A percentile compares a stretch with the other conserved stretches of the same genome.
These are phyloP conservation scores for Odontomachus brunneus DNA, from an alignment of 1,140 invertebrate genomes.

Conservation along the genomic window DNA sequence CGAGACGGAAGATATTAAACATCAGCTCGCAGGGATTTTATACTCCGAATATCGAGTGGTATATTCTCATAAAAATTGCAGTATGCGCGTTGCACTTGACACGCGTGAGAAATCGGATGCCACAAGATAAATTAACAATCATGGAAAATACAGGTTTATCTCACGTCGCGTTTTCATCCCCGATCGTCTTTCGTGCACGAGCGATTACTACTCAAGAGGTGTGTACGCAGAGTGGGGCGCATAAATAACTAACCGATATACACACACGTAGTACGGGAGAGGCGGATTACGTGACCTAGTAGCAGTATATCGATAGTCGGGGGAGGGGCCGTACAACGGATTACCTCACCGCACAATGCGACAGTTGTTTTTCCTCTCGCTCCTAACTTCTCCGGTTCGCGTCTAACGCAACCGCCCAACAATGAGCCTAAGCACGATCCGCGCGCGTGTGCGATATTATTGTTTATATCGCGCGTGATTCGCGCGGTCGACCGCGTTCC, in stretches of 20 bases:
- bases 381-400: conserved; percentile 1
- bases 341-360: conserved; percentile 52
- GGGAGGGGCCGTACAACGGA: neutral
- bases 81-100: neutral
- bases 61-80: neutral
- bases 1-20: neutral
- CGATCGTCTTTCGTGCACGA: conserved; percentile 39
- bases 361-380: conserved; percentile 30
- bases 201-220: conserved; percentile 32
- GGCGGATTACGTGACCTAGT: conserved; percentile 49
- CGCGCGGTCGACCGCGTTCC: neutral
- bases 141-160: conserved; percentile 41
- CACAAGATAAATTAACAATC: conserved; percentile 21
- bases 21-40: no score
- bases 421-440: conserved; percentile 3
- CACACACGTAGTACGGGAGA: conserved; percentile 32
- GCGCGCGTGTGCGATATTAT: neutral
- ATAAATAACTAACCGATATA: conserved; percentile 55
- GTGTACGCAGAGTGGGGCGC: conserved; percentile 38
- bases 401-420: conserved; percentile 28
- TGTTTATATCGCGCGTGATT: neutral
- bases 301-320: conserved; percentile 55
- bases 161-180: conserved; percentile 23
- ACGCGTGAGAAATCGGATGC: conserved; percentile 3
- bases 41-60: no score